phyloP scores from a whole-genome alignment of 2,797 vertebrate genomes.

The Lagocephalus sceleratus region DNA sequence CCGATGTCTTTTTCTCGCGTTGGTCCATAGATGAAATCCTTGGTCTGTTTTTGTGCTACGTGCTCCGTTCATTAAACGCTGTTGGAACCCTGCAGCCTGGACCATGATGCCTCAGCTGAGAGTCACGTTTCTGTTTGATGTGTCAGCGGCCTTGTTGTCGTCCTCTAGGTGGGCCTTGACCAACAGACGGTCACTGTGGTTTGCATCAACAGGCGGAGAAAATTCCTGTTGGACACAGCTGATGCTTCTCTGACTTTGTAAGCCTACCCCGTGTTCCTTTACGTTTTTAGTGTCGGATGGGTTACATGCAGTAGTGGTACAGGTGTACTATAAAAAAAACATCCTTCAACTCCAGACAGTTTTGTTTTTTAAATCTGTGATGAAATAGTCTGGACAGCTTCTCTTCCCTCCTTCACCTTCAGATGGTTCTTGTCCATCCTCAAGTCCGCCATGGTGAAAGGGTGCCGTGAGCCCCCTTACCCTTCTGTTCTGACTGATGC shows the following conservation, averaged over 20 bases:
- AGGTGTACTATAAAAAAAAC: not conserved
- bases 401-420: slow-evolving; percentile 6
- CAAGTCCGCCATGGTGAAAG: slow-evolving; percentile 91
- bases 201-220: slow-evolving; percentile 92
- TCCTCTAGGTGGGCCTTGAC: slow-evolving; percentile 85
- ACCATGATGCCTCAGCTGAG: not conserved
- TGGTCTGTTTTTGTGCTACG: not conserved
- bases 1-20: not conserved
- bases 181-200: slow-evolving; percentile 91
- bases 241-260: slow-evolving; percentile 88
- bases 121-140: not conserved
- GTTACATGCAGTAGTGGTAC: not conserved
- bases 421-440: slow-evolving; percentile 90
- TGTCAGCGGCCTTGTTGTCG: slow-evolving; percentile 2
- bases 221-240: slow-evolving; percentile 91
- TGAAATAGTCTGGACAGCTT: not conserved
- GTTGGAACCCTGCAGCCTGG: not conserved
- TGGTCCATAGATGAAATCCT: not conserved
- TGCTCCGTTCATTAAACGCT: not conserved
- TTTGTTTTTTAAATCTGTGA: not conserved
- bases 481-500: slow-evolving; percentile 92
- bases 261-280: slow-evolving; percentile 49
- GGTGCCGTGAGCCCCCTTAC: slow-evolving; percentile 90
- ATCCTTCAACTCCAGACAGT: not conserved
- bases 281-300: not conserved